These are phyloP conservation scores for Malurus cyaneus DNA, from an alignment of 2,113 vertebrate species.

Conservation along the genomic window DNA sequence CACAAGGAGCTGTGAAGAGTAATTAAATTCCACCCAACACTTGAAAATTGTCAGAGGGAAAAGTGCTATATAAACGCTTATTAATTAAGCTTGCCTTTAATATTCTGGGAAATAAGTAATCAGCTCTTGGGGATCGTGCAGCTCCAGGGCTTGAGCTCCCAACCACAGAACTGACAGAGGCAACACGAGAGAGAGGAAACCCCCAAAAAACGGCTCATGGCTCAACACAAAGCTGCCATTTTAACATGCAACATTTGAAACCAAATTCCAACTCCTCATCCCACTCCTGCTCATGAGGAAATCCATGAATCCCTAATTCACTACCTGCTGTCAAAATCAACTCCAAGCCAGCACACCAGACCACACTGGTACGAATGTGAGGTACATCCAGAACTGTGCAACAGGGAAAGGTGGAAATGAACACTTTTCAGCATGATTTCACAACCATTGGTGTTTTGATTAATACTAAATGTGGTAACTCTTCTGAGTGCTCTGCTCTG, in stretches of 20 bases:
- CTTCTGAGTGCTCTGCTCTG: not conserved
- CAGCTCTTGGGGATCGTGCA: not conserved
- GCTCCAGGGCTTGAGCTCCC: not conserved
- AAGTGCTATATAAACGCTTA: not conserved
- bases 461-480: not conserved
- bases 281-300: not conserved
- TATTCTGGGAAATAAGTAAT: conserved; percentile 27
- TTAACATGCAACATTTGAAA: not conserved
- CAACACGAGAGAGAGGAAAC: not conserved
- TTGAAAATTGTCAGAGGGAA: conserved; percentile 43
- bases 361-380: accelerated
- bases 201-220: not conserved
- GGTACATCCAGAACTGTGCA: not conserved
- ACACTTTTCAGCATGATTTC: not conserved
- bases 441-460: not conserved
- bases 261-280: not conserved
- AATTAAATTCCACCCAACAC: conserved; percentile 43
- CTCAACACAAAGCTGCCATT: not conserved
- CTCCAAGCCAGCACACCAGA: not conserved
- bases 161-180: not conserved
- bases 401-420: not conserved
- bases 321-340: not conserved
- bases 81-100: conserved; percentile 52
- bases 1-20: not conserved
- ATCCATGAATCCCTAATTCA: not conserved